Base-by-base conservation (phyloP, 2,113 vertebrate species). In the Callipepla californica region DNA sequence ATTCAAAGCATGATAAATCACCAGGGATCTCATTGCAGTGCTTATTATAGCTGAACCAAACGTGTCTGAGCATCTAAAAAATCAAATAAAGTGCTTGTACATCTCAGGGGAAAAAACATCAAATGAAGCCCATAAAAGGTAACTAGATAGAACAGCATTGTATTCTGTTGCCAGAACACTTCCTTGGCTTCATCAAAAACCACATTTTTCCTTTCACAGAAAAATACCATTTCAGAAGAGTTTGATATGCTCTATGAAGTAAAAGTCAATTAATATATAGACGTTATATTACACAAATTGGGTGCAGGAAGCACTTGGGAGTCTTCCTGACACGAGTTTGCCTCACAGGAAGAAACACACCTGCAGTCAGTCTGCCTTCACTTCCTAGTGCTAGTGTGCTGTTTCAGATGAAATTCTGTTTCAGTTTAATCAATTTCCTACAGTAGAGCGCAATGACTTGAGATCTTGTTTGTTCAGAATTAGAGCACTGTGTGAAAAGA, bases 1-100 rank as follows among this genome's bases (percentile, higher is more conserved):
- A 87, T 62, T 61, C 55, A 87, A 92, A 93, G 38, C 32, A 26
- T 57, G 63, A 85, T 70, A 76, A 91, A 89, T 91, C 83, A 80
- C 25, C 2, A 65, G 42, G 84, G 80, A 70, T 72, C 47, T 77
- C 45, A 51, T 32, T 89, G 80, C 42, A 62, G 73, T 57, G 40
- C 69, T 94, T 74, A 78, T 92, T 94, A 84, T 26, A 88, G 53
- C 40, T 55, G 18, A 38, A 68, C 32, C 8, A 73, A 93, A 88
- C 1, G 2, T 76, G 58, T 25, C 69, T 53, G 53, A 88, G 73
- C 68, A 87, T 79, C 69, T 89, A 88, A 76, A 87, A 95, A 95
- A 85, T 88, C 83, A 89, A 86, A 92, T 59, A 69, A 68, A 84
- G 45, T 59, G 42, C 69, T 76, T 59, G 40, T 36, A 51, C 11